Percentiles rank a stretch among this genome's conserved stretches.
These are phyloP conservation scores for Ctenodactylus gundi DNA, from an alignment of 2,113 vertebrate species.

Conservation along the genomic window DNA sequence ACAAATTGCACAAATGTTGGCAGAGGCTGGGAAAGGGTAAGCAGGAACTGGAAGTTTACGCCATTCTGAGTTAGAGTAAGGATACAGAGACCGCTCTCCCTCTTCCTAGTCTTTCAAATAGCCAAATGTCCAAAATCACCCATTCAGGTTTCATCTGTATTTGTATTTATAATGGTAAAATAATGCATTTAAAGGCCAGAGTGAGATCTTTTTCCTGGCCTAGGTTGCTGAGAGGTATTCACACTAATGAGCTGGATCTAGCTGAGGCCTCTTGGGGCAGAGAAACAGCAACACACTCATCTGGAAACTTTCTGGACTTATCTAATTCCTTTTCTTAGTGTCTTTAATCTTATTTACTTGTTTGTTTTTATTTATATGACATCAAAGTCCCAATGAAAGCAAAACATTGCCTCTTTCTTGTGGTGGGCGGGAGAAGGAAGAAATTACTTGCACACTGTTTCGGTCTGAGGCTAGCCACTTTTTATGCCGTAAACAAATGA, in stretches of 20 bases:
- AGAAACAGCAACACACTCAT: background rate
- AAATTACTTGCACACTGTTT: background rate
- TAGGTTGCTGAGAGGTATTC: background rate
- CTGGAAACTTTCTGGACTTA: background rate
- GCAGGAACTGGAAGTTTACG: background rate
- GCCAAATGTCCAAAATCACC: background rate
- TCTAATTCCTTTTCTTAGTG: background rate
- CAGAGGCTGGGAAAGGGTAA: conserved; percentile 17
- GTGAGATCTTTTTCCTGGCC: background rate
- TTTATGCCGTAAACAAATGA: background rate
- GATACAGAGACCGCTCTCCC: background rate
- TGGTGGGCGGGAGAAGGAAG: background rate
- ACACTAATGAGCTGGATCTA: background rate
- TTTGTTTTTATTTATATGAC: background rate
- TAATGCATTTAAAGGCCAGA: background rate
- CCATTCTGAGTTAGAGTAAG: conserved; percentile 12
- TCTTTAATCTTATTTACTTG: background rate
- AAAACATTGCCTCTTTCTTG: background rate
- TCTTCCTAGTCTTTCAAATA: background rate
- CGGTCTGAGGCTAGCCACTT: background rate
- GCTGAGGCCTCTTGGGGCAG: background rate
- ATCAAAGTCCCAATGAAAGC: background rate
- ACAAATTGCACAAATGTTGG: conserved; percentile 12
- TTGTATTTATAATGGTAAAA: background rate
- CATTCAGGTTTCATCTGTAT: background rate